Percentiles rank a stretch among this genome's conserved stretches.
phyloP scores from a whole-genome alignment of 92 coral and sea anemone species.

The Zoanthus sansibaricus region DNA sequence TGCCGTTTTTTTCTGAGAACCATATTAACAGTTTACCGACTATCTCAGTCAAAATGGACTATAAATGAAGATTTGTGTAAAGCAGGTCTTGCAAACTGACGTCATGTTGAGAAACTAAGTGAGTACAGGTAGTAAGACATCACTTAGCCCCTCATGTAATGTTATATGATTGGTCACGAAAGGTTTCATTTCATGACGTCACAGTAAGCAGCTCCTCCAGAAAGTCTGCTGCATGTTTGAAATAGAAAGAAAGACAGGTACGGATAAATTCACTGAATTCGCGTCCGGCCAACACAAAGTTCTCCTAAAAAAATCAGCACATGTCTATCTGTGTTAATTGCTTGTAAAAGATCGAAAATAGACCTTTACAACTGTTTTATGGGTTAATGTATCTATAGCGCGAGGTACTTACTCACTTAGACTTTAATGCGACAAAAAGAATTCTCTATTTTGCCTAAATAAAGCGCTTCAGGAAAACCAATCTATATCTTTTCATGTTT shows the following conservation, averaged over 20 bases:
- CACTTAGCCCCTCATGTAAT: slow-evolving; percentile 20
- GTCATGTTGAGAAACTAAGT: slow-evolving; percentile 26
- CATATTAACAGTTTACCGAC: not conserved
- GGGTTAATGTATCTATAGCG: not conserved
- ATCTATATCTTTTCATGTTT: slow-evolving; percentile 17
- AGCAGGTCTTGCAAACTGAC: not conserved
- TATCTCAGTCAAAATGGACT: not conserved
- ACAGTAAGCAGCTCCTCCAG: not conserved
- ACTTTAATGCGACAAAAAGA: slow-evolving; percentile 36
- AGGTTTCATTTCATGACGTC: slow-evolving; percentile 7
- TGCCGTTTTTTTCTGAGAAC: not conserved
- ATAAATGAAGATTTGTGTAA: not conserved
- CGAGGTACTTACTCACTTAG: not conserved
- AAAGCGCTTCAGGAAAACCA: not conserved
- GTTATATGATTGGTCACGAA: slow-evolving; percentile 37
- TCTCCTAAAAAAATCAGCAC: not conserved
- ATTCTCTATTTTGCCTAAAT: slow-evolving; percentile 25
- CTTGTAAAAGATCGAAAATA: not conserved
- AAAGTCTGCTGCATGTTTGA: not conserved
- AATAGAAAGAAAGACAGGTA: not conserved
- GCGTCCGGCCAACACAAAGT: not conserved
- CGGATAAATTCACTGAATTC: not conserved
- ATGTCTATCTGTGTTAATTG: not conserved
- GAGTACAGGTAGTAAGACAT: not conserved
- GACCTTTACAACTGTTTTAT: not conserved